Base-by-base conservation (phyloP, 2,113 vertebrate genomes). In the Tachycineta bicolor region DNA sequence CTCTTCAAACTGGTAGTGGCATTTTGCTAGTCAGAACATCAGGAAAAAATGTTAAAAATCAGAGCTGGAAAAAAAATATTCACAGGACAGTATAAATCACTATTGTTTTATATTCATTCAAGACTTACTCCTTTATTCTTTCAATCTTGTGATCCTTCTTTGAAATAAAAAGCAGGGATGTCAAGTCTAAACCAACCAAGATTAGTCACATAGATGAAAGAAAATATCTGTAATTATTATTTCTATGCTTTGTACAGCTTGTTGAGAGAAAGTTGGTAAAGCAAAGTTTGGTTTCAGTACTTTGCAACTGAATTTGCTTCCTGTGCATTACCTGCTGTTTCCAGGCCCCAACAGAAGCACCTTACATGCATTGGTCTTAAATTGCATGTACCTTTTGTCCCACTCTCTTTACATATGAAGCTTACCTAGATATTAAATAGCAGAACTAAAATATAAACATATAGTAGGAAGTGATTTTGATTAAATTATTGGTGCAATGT, bases 1-100 rank as follows among this genome's bases (percentile, higher is more conserved):
- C 25, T 87, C 68, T 78, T 88, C 83, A 93, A 84, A 88, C 39
- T 78, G 73, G 52, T 50, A 70, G 76, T 85, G 78, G 79, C 87
- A 95, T 94, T 95, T 92, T 95, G n/a, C 68, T 94, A 71, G 65
- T 87, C 85, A 88, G 94, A 94, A 93, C 79, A 80, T 67, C 49
- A 75, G 83, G 92, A 90, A 92, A 93, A 96, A 90, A 94, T 87
- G 76, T 89, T 89, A 87, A 75, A 94, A 94, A 86, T 33, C 39
- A 37, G 89, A 93, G 70, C 55, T 17, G 71, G 37, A 39, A 23
- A 60, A 67, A 76, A 71, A 69, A 22, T 0, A 41, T 47, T 69
- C 43, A 79, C 53, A 89, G 49, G 52, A 75, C 71, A 70, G n/a
- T 81, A 89, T 77, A 93, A 89, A 83, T 85, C 25, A 63, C 21